Percentiles rank a stretch among this genome's conserved stretches.
These are phyloP conservation scores for Dione vanillae DNA, from an alignment of 2,888 invertebrate genomes.

Conservation along the genomic window DNA sequence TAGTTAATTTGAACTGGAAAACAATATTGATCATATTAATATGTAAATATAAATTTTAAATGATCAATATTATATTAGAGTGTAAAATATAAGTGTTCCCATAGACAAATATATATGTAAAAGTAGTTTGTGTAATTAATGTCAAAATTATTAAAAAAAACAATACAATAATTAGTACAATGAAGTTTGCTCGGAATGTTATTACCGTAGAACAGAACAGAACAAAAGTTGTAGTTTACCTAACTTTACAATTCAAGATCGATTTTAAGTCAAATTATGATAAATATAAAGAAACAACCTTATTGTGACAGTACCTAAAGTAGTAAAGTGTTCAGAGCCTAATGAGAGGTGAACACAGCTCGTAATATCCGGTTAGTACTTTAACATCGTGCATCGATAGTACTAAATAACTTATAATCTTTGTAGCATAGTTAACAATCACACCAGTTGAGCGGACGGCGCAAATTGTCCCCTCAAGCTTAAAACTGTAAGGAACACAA, in stretches of 20 bases:
- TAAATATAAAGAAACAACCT: neutral
- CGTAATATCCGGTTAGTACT: constrained; percentile 41
- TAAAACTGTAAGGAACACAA: constrained; percentile 42
- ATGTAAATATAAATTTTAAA: neutral
- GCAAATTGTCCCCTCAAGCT: constrained; percentile 79
- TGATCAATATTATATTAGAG: too few relatives aligned
- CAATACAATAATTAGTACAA: too few relatives aligned
- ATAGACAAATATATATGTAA: too few relatives aligned
- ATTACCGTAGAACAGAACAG: too few relatives aligned
- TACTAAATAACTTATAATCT: constrained; percentile 76
- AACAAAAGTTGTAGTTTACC: too few relatives aligned
- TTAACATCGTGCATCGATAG: constrained; percentile 64
- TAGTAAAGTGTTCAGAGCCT: neutral
- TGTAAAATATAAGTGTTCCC: too few relatives aligned
- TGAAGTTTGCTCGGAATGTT: too few relatives aligned
- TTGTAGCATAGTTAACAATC: constrained; percentile 76
- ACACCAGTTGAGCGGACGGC: constrained; percentile 63
- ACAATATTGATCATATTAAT: neutral
- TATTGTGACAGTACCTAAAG: neutral
- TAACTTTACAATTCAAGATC: too few relatives aligned
- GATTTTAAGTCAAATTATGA: neutral
- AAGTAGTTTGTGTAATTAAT: too few relatives aligned
- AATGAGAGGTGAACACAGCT: constrained; percentile 19
- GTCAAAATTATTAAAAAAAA: too few relatives aligned
- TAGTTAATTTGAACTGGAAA: constrained; percentile 4